Evolutionary conservation across 2,888 invertebrate species (phyloP), one percentile per base, ranked within the genome.

Genomic region (Bombylius major): DNA sequence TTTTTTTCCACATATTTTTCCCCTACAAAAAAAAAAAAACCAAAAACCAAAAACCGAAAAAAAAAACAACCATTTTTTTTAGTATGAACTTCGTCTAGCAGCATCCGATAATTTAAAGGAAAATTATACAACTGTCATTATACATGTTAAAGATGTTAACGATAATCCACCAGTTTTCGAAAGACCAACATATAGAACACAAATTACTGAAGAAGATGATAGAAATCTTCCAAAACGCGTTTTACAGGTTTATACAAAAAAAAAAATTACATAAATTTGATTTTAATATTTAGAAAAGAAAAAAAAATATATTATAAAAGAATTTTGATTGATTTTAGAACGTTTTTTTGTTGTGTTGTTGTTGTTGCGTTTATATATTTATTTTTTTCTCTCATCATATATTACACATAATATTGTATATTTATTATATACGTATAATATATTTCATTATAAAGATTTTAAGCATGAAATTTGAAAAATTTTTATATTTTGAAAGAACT

Each of bases 81-180:
- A 94, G 90, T 94, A 94, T 77, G 94, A 95, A 79, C 82, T 94
- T 73, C 87, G 92, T 72, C 79, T 93, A 76, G 93, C 95, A 58
- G 93, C 94, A 55, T 94, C 96, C 61, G 92, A 93, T 79, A 96
- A 96, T 81, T 81, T 93, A 72, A 94, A 94, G 79, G 95, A 96
- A 77, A 95, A 95, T 82, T 91, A 90, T 78, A 95, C 95, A 48
- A 94, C 91, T 47, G 95, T 96, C 63, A 93, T 95, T 69, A 95
- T 96, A 69, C 91, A 94, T 76, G 92, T 96, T 67, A 95, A 93
- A 77, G 96, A 98, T 75, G 94, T 96, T 64, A 97, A 97, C 77
- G 97, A 98, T 80, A 97, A 97, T 79, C 91, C 95, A 49, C 97
- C 97, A 4, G 91, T 92, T 65, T 98, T 98, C 77, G 92, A 93